Base-by-base conservation (phyloP, 1,140 invertebrate genomes). In the Apis dorsata region DNA sequence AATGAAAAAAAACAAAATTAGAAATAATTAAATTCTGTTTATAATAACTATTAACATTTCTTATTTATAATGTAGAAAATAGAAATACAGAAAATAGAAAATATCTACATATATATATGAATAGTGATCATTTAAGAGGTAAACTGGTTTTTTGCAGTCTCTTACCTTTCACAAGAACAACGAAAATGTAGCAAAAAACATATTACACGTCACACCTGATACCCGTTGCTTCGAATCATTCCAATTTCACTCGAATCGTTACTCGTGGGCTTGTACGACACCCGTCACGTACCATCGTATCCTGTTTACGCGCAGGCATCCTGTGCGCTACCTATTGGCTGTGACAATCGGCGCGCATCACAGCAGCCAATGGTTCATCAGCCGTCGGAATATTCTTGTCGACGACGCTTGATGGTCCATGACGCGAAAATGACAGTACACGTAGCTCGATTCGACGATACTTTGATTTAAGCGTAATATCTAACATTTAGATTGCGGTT, bases 361-460 rank as follows among this genome's bases (percentile, higher is more conserved):
- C 79, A 13, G 21, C 34, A n/a, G 70, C 34, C 28, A 73, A 66
- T 70, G 28, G 70, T 75, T 73, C 79, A 34, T 81, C 79, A 81
- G 5, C 34, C 60, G 71, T 66, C 60, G 79, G 53, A 74, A 81
- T 81, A 81, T 81, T 75, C 79, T 81, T 81, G 79, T 55, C 66
- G 71, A 57, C 79, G 72, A 66, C 51, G 79, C 79, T 63, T n/a
- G 79, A 81, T 71, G 71, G 55, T 74, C 71, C 51, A 71, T 81
- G 72, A 81, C 71, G 53, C n/a, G 79, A n/a, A 62, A 74, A 75
- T 81, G 79, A 81, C 79, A 66, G 28, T 34, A 8, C 24, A 51
- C 74, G 24, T 51, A 24, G 75, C 62, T 34, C 76, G 53, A 59
- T 70, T 49, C 79, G 66, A n/a, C 60, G 51, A 74, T 28, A 65